Base-by-base conservation (phyloP, 2,113 vertebrate species). In the Papio anubis region DNA sequence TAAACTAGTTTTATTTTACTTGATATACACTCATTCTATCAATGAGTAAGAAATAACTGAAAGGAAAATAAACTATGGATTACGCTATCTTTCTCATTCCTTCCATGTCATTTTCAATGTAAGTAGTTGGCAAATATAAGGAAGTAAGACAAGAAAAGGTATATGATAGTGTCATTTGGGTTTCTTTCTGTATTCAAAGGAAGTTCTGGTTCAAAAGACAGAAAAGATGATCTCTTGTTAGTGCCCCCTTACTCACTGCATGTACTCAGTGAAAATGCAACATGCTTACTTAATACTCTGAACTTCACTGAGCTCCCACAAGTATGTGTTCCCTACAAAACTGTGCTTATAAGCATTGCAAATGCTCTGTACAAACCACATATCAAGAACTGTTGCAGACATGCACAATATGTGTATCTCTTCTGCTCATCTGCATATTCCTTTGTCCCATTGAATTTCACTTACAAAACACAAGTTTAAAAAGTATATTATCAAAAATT, bases 321-420 rank as follows among this genome's bases (percentile, higher is more conserved):
- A 4, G 16, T 35, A n/a, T 12, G 32, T 17, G 35, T 38, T 14
- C 23, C 4, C 21, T 18, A 21, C 32, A 55, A 64, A 9, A n/a
- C 50, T 45, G 13, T 57, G 40, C 16, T 85, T 30, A 23, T 12
- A 52, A 45, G 43, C 3, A 0, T 45, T 13, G 14, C 3, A 48
- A 45, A 57, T 4, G 6, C 32, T 87, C 27, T 64, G 2, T n/a
- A 27, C 48, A 68, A 79, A 45, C 12, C 14, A 50, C 68, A 21
- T 4, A 5, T 38, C 64, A 23, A 48, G 21, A 70, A 30, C 8
- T 21, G 48, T 2, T 5, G 27, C 13, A 50, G 21, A 38, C 2
- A 2, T 2, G 1, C 20, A 27, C 4, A n/a, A 17, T 10, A 0
- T 6, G 13, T 17, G 25, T 30, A 13, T 45, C 21, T 20, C 25